Evolutionary conservation across 2,113 vertebrate species (phyloP).

Genomic region (Sus scrofa): T2T-Sscrofa CM000818.6:11155501-11156000

Average conservation of each 20-base stretch:
- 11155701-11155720: not conserved
- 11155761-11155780: not conserved
- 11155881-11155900: not conserved
- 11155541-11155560: not conserved
- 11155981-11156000: conserved; percentile 22
- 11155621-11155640: not conserved
- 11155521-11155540: not conserved
- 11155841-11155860: not conserved
- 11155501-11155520: not conserved
- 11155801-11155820: not conserved
- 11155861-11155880: not conserved
- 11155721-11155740: not conserved
- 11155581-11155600: not conserved
- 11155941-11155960: conserved; percentile 9
- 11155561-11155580: not conserved
- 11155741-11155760: not conserved
- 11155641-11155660: not conserved
- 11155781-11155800: not conserved
- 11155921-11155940: not conserved
- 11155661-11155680: too few species aligned
- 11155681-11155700: not conserved
- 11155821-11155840: not conserved
- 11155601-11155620: not conserved
- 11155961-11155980: conserved; percentile 4
- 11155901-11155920: not conserved